Conservation (phyloP, 2,888 invertebrate species). For the Timema cristinae region DNA sequence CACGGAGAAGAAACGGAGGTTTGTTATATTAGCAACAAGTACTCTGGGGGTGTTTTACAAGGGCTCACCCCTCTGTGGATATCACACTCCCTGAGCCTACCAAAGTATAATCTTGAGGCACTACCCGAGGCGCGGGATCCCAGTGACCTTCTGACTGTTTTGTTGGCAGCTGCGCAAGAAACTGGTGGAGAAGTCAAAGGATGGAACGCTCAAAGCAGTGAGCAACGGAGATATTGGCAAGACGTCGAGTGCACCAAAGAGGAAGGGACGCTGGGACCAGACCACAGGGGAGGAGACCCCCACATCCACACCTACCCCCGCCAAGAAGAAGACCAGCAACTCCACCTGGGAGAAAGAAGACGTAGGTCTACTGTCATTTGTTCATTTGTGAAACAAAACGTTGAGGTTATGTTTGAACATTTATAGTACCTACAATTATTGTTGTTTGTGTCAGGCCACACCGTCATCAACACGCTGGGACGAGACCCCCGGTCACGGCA, state of each 20-base stretch:
- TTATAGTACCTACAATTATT: not conserved
- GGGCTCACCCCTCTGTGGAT: too few species aligned
- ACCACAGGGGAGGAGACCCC: constrained; percentile 75
- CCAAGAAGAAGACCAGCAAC: constrained; percentile 62
- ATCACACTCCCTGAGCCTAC: not conserved
- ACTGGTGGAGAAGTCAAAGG: constrained; percentile 87
- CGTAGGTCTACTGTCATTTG: too few species aligned
- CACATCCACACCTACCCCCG: constrained; percentile 58
- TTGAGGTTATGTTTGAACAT: not conserved
- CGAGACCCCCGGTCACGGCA: constrained; percentile 85
- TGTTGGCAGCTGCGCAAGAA: constrained; percentile 72
- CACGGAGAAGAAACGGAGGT: constrained; percentile 91
- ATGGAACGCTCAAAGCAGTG: constrained; percentile 78
- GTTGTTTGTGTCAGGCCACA: constrained; percentile 56
- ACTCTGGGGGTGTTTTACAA: too few species aligned
- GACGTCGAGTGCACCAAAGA: constrained; percentile 62
- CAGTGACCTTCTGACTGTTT: not conserved
- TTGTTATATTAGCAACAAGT: too few species aligned
- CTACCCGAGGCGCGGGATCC: not conserved
- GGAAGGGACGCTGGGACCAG: constrained; percentile 93
- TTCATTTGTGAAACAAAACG: too few species aligned
- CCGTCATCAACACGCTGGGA: constrained; percentile 85
- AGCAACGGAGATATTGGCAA: constrained; percentile 67
- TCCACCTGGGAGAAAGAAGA: constrained; percentile 37
- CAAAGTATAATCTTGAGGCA: not conserved